A percentile compares a stretch with the other conserved stretches of the same genome.
Evolutionary conservation across 2,888 invertebrate species (phyloP).

Genomic region (Charanyca ferruginea): DNA sequence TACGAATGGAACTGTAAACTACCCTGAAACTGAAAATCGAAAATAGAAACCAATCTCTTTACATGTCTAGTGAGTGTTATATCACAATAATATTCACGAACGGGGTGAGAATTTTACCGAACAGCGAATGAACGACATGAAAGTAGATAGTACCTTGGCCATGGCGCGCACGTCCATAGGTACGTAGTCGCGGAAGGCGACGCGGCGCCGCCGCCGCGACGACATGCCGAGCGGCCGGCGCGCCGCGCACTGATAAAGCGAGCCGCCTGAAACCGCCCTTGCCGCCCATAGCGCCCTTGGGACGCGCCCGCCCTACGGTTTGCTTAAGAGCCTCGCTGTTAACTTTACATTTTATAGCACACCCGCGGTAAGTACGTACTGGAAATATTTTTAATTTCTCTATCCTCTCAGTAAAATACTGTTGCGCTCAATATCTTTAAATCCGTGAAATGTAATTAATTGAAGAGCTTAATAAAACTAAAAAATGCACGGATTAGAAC

Average conservation of each 20-base stretch:
- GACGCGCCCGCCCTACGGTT: constrained; percentile 59
- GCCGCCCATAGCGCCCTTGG: constrained; percentile 54
- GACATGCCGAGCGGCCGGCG: constrained; percentile 81
- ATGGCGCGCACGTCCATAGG: constrained; percentile 88
- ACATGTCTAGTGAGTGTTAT: constrained; percentile 8
- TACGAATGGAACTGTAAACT: constrained; percentile 16
- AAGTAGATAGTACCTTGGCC: constrained; percentile 82
- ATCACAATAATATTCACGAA: constrained; percentile 23
- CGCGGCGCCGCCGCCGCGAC: constrained; percentile 88
- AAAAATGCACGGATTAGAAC: constrained; percentile 1
- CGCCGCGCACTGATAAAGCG: constrained; percentile 79
- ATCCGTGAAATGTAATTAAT: constrained; percentile 3
- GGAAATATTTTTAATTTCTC: constrained; percentile 52
- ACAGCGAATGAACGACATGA: constrained; percentile 25
- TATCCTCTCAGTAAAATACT: constrained; percentile 32
- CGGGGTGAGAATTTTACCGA: constrained; percentile 14
- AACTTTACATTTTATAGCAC: constrained; percentile 61
- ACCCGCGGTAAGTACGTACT: constrained; percentile 50
- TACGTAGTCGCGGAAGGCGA: constrained; percentile 87
- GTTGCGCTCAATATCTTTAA: constrained; percentile 28
- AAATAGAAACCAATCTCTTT: constrained; percentile 30
- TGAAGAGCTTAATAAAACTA: neutral
- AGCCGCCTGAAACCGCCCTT: constrained; percentile 56
- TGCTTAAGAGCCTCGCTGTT: constrained; percentile 58
- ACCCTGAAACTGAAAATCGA: constrained; percentile 20